Conservation (phyloP, 2,113 vertebrate species). For the Tachysurus vachellii region DNA sequence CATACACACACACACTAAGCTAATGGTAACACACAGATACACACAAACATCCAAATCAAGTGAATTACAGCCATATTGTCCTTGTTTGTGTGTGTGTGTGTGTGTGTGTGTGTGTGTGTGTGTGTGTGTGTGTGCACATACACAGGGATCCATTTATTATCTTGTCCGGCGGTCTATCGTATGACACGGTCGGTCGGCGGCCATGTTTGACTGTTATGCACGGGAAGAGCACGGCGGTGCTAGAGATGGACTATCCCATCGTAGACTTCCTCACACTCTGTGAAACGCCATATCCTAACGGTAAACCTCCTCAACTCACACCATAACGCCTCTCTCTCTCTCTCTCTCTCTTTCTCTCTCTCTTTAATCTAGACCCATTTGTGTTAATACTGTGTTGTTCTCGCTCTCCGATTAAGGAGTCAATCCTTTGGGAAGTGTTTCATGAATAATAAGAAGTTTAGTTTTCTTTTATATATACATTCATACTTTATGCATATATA, state of each 20-base stretch:
- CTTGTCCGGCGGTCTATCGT: conserved; percentile 95
- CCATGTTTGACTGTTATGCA: conserved; percentile 99
- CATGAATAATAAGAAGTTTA: conserved; percentile 17
- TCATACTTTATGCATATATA: too few relatives aligned
- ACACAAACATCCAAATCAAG: not conserved
- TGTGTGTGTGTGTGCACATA: conserved; percentile 54
- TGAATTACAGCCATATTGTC: not conserved
- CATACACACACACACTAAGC: conserved; percentile 32
- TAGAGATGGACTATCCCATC: conserved; percentile 99
- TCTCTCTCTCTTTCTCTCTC: too few relatives aligned
- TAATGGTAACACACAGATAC: not conserved
- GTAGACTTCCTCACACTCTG: conserved; percentile 98
- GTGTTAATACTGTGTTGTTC: not conserved
- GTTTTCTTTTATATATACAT: not conserved
- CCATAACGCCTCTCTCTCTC: too few relatives aligned
- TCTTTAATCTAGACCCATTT: conserved; percentile 16
- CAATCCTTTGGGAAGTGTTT: conserved; percentile 23
- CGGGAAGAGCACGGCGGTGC: conserved; percentile 94
- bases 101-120: conserved; percentile 35
- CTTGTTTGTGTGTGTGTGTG: conserved; percentile 33
- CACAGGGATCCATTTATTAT: conserved; percentile 96
- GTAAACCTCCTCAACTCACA: conserved; percentile 62
- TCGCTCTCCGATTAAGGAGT: conserved; percentile 13
- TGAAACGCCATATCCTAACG: conserved; percentile 97
- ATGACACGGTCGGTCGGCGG: conserved; percentile 94